Evolutionary conservation across 2,888 invertebrate genomes (phyloP), one percentile per base, ranked within the genome.

Genomic region (Cephus runcator): DNA sequence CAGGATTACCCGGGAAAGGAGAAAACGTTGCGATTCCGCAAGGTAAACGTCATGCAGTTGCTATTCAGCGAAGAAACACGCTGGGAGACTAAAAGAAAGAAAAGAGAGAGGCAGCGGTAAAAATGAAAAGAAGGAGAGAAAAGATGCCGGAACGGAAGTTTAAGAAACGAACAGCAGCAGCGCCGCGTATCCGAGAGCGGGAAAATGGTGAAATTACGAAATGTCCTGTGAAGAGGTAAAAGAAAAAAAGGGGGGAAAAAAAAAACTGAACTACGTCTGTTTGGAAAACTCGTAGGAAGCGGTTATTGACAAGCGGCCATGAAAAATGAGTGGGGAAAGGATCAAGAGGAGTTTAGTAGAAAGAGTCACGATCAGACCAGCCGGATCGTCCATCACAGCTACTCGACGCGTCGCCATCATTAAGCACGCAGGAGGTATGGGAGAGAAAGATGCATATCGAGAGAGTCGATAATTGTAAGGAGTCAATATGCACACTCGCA

Each of bases 1-100:
- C 81, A 77, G 86, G 85, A 88, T 87, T 86, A 86, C 85, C 79
- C 77, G 80, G 79, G 71, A 31, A 71, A 71, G 23, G 23, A 56
- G 56, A 56, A 15, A 23, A 56, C 56, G 56, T 56, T 56, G 56
- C 23, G 56, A 56, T 56, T 56, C 56, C 56, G 56, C 56, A 35
- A 23, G 34, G n/a, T 69, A 35, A 35, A 34, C 73, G 34, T 35
- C 34, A 73, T 30, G 73, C 73, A 36, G 36, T 35, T 35, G 40
- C 11, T 33, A 15, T 35, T 56, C 69, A 31, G 69, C 23, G 34
- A 34, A 76, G 36, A n/a, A n/a, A 76, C 36, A 23, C 9, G 56
- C 15, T 23, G 56, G 23, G 1, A 2, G 56, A 23, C 2, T 23
- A 9, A 56, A 56, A 23, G 56, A 23, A 56, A 23, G 4, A 23